A percentile compares a stretch with the other conserved stretches of the same genome.
phyloP scores from a whole-genome alignment of 2,113 vertebrate species.

The Lycocorax pyrrhopterus region DNA sequence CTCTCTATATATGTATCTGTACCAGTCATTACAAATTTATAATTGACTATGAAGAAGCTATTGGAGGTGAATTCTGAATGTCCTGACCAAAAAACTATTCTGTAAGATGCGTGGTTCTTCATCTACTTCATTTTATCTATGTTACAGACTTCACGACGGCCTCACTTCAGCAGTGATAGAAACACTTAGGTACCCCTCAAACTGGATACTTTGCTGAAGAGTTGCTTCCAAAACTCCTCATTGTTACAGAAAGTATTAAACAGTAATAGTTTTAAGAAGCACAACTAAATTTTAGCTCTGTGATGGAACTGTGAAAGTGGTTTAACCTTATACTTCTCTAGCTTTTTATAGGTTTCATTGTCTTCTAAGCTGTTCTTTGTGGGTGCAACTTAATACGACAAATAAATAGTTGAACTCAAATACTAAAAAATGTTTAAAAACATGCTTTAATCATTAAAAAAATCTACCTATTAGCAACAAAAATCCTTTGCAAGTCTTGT shows the following conservation, averaged over 20 bases:
- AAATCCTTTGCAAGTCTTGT: background rate
- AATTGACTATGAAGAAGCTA: background rate
- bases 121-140: background rate
- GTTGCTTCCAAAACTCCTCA: background rate
- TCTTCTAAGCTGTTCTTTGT: background rate
- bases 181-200: background rate
- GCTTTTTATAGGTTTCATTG: background rate
- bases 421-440: background rate
- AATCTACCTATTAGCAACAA: background rate
- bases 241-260: background rate
- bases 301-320: background rate
- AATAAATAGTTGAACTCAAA: background rate
- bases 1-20: too few species aligned
- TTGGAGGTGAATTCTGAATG: background rate
- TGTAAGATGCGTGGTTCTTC: background rate
- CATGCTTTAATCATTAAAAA: background rate
- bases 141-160: background rate
- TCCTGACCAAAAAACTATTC: background rate
- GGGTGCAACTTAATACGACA: background rate
- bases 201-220: background rate
- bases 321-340: background rate
- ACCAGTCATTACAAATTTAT: background rate
- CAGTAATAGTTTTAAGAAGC: background rate
- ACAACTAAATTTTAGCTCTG: background rate
- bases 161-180: background rate